A percentile compares a stretch with the other conserved stretches of the same genome.
phyloP scores from a whole-genome alignment of 2,888 invertebrate genomes.

The Aphidius colemani region DNA sequence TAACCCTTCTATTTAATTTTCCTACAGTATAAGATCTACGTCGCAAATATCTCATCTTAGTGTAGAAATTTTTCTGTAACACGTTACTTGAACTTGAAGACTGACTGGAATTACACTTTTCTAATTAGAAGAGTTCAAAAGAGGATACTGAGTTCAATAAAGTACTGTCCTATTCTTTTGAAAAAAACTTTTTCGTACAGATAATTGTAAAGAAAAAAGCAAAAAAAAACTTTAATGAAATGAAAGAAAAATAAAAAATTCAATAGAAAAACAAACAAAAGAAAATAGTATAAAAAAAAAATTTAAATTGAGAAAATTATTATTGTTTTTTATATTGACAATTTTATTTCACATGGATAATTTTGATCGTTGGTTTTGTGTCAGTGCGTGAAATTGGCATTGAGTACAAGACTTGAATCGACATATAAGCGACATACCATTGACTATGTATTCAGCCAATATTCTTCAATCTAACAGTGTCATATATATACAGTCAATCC shows the following conservation, averaged over 20 bases:
- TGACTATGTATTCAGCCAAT: conserved; percentile 7
- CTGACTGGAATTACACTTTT: conserved; percentile 20
- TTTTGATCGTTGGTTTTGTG: conserved; percentile 19
- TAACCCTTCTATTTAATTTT: conserved; percentile 14
- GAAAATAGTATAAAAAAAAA: conserved; percentile 3
- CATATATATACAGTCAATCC: too few species aligned
- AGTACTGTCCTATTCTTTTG: conserved; percentile 11
- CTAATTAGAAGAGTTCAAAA: conserved; percentile 36
- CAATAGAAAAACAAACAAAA: not conserved
- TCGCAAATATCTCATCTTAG: conserved; percentile 6
- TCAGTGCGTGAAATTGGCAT: conserved; percentile 20
- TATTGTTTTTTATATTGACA: conserved; percentile 15
- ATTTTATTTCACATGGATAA: conserved; percentile 22
- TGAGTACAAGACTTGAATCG: conserved; percentile 8
- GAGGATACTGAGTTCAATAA: conserved; percentile 22
- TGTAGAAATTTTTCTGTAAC: conserved; percentile 5
- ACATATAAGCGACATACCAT: conserved; percentile 6
- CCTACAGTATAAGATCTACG: conserved; percentile 1
- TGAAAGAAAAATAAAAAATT: not conserved
- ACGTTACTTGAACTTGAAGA: conserved; percentile 11
- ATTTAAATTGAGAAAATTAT: conserved; percentile 15
- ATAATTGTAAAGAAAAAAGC: too few species aligned
- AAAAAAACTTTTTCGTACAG: conserved; percentile 7
- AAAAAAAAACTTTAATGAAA: too few species aligned
- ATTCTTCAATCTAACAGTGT: too few species aligned